These are phyloP conservation scores for Anoplolepis gracilipes DNA, from an alignment of 1,140 invertebrate species.

Conservation along the genomic window DNA sequence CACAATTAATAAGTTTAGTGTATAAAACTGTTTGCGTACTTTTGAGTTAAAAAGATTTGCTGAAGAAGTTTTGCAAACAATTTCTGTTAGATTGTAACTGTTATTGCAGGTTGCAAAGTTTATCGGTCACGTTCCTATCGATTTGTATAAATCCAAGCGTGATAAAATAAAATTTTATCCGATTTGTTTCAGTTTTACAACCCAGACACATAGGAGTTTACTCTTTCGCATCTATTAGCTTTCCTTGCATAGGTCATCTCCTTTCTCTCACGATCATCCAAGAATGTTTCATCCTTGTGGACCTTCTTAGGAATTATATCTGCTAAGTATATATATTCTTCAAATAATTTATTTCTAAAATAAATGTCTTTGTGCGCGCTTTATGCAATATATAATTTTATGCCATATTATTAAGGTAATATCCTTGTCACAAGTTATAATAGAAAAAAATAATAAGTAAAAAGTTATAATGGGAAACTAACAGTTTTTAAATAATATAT, in stretches of 20 bases:
- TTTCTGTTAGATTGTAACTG: not conserved
- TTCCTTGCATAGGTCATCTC: slow-evolving; percentile 50
- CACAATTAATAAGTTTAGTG: too few species aligned
- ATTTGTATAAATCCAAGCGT: not conserved
- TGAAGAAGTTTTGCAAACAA: not conserved
- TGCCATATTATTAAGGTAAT: not conserved
- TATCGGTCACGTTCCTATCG: not conserved
- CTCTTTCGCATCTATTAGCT: slow-evolving; percentile 42
- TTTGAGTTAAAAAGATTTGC: too few species aligned
- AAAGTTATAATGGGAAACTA: not conserved
- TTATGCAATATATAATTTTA: slow-evolving; percentile 55
- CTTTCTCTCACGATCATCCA: slow-evolving; percentile 65
- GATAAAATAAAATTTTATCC: not conserved
- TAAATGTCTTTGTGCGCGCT: slow-evolving; percentile 21
- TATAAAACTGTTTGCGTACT: too few species aligned
- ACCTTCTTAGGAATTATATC: slow-evolving; percentile 42
- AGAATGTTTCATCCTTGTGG: not conserved
- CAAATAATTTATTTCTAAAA: slow-evolving; percentile 52
- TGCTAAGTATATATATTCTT: slow-evolving; percentile 43
- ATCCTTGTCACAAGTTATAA: not conserved
- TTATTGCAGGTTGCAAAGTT: not conserved
- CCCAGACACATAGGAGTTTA: slow-evolving; percentile 16
- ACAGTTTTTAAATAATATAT: not conserved
- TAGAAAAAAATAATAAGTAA: too few species aligned
- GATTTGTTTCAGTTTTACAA: not conserved